Evolutionary conservation across 2,888 invertebrate genomes (phyloP).

Genomic region (Eupithecia insigniata): DNA sequence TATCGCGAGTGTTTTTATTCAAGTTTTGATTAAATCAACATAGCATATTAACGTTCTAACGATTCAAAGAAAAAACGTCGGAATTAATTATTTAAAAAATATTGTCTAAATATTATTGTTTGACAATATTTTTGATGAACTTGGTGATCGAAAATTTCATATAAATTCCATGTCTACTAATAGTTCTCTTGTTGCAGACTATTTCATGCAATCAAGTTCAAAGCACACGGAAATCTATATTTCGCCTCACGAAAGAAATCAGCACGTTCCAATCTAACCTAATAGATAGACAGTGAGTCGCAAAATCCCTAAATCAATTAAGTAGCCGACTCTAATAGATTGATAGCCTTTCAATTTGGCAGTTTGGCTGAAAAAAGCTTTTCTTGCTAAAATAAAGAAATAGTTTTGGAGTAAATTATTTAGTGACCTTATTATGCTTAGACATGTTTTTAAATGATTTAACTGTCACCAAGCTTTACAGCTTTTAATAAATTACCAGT

Average conservation of each 20-base stretch:
- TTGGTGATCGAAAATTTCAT: background rate
- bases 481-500: background rate
- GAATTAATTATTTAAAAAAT: no score
- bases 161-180: background rate
- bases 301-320: conserved; percentile 34
- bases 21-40: no score
- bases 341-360: conserved; percentile 36
- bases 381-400: background rate
- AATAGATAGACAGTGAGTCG: conserved; percentile 33
- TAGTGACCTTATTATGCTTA: background rate
- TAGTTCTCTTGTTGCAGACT: background rate
- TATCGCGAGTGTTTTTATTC: no score
- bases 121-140: no score
- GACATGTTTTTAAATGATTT: background rate
- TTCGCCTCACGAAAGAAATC: conserved; percentile 18
- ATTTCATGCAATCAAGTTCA: background rate
- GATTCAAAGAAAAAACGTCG: no score
- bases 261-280: conserved; percentile 25
- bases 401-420: conserved; percentile 1
- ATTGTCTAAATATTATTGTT: no score
- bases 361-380: conserved; percentile 6
- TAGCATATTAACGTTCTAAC: no score
- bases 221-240: conserved; percentile 2
- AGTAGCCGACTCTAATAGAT: conserved; percentile 38
- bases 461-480: background rate